phyloP scores from a whole-genome alignment of 1,140 invertebrate genomes.

The Drosophila truncata region DNA sequence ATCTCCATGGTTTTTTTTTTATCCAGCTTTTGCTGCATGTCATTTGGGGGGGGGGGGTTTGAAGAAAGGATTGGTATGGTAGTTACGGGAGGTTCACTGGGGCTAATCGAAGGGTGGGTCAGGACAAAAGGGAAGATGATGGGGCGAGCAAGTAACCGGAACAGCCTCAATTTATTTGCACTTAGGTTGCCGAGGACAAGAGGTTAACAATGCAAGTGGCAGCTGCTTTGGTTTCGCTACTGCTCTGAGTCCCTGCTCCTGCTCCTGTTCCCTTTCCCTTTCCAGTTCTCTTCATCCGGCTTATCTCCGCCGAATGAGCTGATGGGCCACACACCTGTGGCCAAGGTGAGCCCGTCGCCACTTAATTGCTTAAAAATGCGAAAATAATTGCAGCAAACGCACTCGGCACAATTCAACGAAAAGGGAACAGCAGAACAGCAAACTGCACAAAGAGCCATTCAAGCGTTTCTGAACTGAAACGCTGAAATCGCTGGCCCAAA shows the following conservation, averaged over 20 bases:
- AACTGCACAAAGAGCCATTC: constrained; percentile 18
- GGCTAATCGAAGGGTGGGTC: constrained; percentile 29
- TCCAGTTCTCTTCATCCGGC: constrained; percentile 17
- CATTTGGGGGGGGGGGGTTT: constrained; percentile 52
- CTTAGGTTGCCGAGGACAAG: constrained; percentile 68
- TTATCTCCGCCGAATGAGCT: constrained; percentile 49
- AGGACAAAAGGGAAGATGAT: background rate
- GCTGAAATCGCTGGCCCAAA: constrained; percentile 3
- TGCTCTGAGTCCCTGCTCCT: background rate
- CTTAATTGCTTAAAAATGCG: constrained; percentile 79
- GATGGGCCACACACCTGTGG: constrained; percentile 66
- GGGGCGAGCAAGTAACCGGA: constrained; percentile 43
- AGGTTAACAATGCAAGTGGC: constrained; percentile 74
- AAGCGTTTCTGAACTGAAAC: background rate
- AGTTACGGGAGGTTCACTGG: constrained; percentile 10
- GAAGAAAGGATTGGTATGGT: background rate
- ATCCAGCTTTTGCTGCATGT: constrained; percentile 71
- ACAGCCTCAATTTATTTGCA: constrained; percentile 79
- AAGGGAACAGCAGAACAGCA: constrained; percentile 1
- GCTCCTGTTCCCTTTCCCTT: background rate
- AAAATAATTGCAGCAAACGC: constrained; percentile 73
- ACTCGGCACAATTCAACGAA: constrained; percentile 29
- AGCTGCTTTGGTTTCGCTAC: constrained; percentile 35
- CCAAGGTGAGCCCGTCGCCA: constrained; percentile 36
- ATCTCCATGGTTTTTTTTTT: constrained; percentile 4